A percentile compares a stretch with the other conserved stretches of the same genome.
Evolutionary conservation across 2,113 vertebrate species (phyloP).

Genomic region (Cheilinus undulatus): DNA sequence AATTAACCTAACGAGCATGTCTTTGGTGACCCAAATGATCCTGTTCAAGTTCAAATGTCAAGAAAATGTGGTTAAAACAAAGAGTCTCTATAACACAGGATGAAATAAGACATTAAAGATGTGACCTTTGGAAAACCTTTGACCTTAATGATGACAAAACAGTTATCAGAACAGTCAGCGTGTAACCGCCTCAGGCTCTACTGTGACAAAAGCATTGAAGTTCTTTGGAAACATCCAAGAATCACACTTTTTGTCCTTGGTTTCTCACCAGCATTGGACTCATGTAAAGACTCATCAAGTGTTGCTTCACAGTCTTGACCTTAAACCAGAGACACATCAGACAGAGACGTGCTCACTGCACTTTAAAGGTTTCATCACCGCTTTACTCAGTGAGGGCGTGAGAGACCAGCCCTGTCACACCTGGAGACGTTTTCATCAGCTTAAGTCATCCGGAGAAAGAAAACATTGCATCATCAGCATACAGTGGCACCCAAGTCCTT

Average conservation of each 20-base stretch:
- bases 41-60: too few species aligned
- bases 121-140: too few species aligned
- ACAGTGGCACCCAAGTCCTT: too few species aligned
- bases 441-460: background rate
- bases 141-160: too few species aligned
- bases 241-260: background rate
- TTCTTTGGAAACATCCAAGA: background rate
- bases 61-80: too few species aligned
- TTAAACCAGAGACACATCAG: background rate
- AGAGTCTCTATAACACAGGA: too few species aligned
- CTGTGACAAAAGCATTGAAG: too few species aligned
- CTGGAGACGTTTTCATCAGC: background rate
- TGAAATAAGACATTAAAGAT: too few species aligned
- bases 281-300: background rate
- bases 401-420: slow-evolving; percentile 26
- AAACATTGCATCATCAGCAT: background rate
- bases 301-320: background rate
- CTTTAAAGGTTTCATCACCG: slow-evolving; percentile 11
- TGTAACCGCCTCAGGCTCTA: too few species aligned
- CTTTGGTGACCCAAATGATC: too few species aligned
- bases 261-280: background rate
- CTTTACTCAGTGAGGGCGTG: background rate
- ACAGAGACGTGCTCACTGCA: background rate
- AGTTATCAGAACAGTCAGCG: too few species aligned
- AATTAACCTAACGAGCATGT: too few species aligned